Conservation (phyloP, 2,888 invertebrate species). For the Synergus japonicus region DNA sequence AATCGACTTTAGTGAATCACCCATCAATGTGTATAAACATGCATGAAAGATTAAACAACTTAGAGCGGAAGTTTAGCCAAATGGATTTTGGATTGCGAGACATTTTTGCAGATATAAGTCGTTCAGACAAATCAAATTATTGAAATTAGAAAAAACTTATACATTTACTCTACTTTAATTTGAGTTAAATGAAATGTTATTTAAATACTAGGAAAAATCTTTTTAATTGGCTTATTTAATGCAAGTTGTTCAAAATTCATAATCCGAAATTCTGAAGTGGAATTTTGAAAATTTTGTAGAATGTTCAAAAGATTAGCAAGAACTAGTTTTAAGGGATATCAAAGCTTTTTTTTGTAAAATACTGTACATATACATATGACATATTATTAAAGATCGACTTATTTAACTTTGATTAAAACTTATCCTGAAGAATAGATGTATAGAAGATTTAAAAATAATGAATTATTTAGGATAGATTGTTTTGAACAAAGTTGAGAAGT, state of each 20-base stretch:
- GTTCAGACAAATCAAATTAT: not conserved
- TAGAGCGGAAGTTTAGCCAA: not conserved
- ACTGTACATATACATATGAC: conserved; percentile 12
- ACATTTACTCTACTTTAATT: not conserved
- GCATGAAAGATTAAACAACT: conserved; percentile 23
- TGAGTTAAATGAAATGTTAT: not conserved
- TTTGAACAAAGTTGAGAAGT: conserved; percentile 17
- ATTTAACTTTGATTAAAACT: conserved; percentile 6
- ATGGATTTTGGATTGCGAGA: not conserved
- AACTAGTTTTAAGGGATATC: not conserved
- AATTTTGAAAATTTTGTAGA: not conserved
- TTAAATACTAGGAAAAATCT: not conserved
- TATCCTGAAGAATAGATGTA: not conserved
- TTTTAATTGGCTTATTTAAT: not conserved
- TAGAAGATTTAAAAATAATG: not conserved
- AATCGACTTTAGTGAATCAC: conserved; percentile 9
- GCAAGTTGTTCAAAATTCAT: not conserved
- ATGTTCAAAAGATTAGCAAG: not conserved
- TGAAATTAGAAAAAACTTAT: not conserved
- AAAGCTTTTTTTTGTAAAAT: conserved; percentile 25
- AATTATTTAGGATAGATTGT: not conserved
- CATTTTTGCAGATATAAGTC: not conserved
- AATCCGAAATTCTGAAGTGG: not conserved
- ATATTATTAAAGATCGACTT: conserved; percentile 14
- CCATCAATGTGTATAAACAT: conserved; percentile 4